Evolutionary conservation across 2,888 invertebrate genomes (phyloP).

Genomic region (Heliconius ismenius): DNA sequence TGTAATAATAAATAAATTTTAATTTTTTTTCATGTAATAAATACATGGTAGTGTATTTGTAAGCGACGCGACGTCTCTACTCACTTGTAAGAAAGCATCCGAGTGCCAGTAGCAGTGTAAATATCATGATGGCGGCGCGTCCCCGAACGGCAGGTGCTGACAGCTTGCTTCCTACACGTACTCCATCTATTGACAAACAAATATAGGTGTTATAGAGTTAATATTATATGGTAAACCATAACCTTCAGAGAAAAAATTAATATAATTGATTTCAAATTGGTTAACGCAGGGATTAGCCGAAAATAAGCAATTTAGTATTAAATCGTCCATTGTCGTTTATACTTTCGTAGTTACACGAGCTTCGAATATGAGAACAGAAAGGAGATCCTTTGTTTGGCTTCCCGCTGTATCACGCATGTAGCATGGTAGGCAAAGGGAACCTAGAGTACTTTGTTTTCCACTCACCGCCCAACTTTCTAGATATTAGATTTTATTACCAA

Average conservation of each 20-base stretch:
- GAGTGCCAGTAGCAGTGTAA: background rate
- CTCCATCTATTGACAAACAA: conserved; percentile 5
- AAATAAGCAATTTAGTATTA: too few relatives aligned
- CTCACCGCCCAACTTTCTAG: too few relatives aligned
- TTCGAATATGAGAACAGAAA: background rate
- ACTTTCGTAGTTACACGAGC: background rate
- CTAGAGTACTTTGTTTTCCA: background rate
- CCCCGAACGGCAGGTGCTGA: background rate
- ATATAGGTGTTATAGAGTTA: background rate
- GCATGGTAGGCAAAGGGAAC: background rate
- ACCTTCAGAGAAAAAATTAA: background rate
- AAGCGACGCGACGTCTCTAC: background rate
- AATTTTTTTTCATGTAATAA: background rate
- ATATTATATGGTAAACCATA: background rate
- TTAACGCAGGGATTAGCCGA: background rate
- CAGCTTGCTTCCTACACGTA: background rate
- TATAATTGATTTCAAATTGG: background rate
- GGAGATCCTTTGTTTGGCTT: too few relatives aligned
- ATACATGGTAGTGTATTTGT: background rate
- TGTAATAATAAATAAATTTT: background rate
- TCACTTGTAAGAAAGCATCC: conserved; percentile 11
- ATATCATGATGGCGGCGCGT: conserved; percentile 6
- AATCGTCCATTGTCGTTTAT: background rate
- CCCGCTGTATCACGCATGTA: background rate
- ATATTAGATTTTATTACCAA: background rate